phyloP scores from a whole-genome alignment of 2,113 vertebrate species.

The Nycticebus coucang region DNA sequence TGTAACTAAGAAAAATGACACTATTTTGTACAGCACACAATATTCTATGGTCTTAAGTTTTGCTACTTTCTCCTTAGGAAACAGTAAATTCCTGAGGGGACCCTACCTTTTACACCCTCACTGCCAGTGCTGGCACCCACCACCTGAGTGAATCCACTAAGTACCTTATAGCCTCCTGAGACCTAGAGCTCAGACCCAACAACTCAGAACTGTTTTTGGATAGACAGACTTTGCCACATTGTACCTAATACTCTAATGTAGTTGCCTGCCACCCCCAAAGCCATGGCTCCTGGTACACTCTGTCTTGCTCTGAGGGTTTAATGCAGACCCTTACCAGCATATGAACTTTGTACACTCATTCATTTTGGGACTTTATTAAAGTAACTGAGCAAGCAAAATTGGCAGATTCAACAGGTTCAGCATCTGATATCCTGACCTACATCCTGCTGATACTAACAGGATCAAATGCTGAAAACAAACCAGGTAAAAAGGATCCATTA shows the following conservation, averaged over 20 bases:
- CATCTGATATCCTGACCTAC: neutral
- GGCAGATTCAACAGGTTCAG: neutral
- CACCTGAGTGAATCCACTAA: rapidly evolving
- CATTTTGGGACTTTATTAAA: neutral
- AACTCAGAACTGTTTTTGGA: neutral
- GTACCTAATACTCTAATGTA: neutral
- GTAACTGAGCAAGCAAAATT: neutral
- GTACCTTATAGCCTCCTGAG: neutral
- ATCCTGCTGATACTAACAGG: neutral
- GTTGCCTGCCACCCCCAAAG: too few relatives aligned
- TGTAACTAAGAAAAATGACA: neutral
- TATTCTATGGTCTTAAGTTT: neutral
- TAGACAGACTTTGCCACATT: too few relatives aligned
- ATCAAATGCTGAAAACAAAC: neutral
- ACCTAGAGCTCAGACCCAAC: neutral
- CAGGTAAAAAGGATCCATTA: neutral
- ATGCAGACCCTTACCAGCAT: neutral
- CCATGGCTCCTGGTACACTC: neutral
- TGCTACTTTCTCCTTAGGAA: neutral
- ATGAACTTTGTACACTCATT: neutral
- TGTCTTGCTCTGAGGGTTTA: neutral
- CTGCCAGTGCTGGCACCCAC: neutral
- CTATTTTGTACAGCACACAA: neutral
- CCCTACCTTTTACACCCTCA: neutral
- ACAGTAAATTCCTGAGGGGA: neutral